phyloP scores from a whole-genome alignment of 2,797 vertebrate genomes.

The Perodicticus potto region DNA sequence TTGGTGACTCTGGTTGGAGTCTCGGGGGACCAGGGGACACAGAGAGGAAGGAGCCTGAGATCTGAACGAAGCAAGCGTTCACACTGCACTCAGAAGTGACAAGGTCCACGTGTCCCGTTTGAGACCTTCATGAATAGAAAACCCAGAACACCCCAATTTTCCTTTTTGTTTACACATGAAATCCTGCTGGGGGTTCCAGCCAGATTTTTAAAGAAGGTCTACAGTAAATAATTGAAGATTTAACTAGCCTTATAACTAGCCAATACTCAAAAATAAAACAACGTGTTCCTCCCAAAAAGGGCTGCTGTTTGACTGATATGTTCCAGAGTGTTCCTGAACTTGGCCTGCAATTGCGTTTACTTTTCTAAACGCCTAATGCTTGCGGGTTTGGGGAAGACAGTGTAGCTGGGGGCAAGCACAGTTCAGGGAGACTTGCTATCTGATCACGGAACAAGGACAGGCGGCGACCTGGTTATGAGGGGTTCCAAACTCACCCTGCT shows the following conservation, averaged over 20 bases:
- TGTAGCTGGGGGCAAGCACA: not conserved
- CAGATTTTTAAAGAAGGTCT: not conserved
- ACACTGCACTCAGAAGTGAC: slow-evolving; percentile 84
- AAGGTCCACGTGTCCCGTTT: slow-evolving; percentile 82
- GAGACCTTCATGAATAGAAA: not conserved
- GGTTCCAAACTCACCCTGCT: fast-evolving
- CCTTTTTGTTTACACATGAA: not conserved
- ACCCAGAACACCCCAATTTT: not conserved
- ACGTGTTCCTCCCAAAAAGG: not conserved
- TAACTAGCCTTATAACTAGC: not conserved
- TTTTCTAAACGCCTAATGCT: not conserved
- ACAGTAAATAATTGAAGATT: not conserved
- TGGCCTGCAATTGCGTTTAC: not conserved
- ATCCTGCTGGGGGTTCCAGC: not conserved
- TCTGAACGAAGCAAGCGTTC: slow-evolving; percentile 83
- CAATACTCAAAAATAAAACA: too few relatives aligned
- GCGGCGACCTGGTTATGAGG: not conserved
- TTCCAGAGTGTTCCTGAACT: not conserved
- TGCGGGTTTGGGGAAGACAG: not conserved
- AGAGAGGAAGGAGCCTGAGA: slow-evolving; percentile 87
- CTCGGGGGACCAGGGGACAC: slow-evolving; percentile 72
- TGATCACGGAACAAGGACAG: not conserved
- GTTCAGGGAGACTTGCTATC: not conserved
- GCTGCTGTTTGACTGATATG: not conserved
- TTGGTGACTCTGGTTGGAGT: not conserved